These are phyloP conservation scores for Furcifer pardalis DNA, from an alignment of 2,797 vertebrate species.

Conservation along the genomic window DNA sequence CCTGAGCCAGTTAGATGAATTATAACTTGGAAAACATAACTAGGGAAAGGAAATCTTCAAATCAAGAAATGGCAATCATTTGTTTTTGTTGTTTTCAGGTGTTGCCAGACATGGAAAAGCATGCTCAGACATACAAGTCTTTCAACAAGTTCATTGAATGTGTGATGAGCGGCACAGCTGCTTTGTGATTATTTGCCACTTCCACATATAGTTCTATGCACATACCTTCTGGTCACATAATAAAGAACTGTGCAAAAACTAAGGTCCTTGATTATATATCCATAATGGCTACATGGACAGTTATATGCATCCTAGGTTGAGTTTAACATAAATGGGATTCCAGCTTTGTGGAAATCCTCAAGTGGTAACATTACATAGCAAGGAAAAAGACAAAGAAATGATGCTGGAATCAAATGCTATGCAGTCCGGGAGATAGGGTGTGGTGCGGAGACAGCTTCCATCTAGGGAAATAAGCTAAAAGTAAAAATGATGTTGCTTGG, in stretches of 20 bases:
- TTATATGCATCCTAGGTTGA: background rate
- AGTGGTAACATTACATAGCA: background rate
- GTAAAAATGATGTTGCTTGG: no score
- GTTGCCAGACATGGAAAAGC: background rate
- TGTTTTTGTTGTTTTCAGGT: background rate
- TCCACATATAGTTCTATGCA: background rate
- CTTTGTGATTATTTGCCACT: background rate
- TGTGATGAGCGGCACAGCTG: background rate
- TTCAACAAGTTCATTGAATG: background rate
- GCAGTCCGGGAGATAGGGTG: no score
- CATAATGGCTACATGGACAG: background rate
- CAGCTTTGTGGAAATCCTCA: background rate
- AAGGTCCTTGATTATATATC: background rate
- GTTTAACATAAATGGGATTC: no score
- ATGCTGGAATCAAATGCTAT: no score
- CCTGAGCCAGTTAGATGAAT: background rate
- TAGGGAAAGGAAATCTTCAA: background rate
- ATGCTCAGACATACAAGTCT: background rate
- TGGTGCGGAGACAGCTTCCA: no score
- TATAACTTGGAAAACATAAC: background rate
- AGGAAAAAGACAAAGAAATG: no score
- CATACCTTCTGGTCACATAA: background rate
- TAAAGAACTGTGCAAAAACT: background rate
- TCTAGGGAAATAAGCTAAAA: no score
- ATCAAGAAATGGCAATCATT: no score